phyloP scores from a whole-genome alignment of 2,113 vertebrate genomes.

The Sialia sialis region DNA sequence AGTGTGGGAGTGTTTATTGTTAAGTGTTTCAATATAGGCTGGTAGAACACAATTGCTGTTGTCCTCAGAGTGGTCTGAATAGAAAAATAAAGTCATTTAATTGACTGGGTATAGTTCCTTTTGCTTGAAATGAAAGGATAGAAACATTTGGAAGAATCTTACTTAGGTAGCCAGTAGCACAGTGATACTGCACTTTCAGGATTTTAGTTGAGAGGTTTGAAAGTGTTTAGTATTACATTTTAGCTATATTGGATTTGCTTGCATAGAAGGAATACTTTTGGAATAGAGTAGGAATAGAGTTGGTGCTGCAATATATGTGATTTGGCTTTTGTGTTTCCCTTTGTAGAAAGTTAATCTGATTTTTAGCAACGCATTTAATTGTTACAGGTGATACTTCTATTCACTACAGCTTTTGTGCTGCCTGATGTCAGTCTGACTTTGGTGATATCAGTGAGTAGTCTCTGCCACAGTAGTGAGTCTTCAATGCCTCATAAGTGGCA shows the following conservation, averaged over 20 bases:
- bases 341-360: neutral
- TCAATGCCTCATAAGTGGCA: fast-evolving
- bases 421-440: neutral
- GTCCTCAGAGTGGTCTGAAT: neutral
- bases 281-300: neutral
- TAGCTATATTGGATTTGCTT: neutral
- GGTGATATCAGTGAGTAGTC: neutral
- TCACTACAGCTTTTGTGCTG: neutral
- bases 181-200: neutral
- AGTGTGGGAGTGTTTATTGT: neutral
- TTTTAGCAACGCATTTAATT: neutral
- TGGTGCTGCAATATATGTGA: neutral
- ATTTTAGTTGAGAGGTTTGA: neutral
- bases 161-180: neutral
- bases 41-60: neutral
- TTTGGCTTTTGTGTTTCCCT: neutral
- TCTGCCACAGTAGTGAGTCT: neutral
- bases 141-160: neutral
- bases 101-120: neutral
- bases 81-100: neutral
- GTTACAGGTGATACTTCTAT: neutral
- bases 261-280: neutral
- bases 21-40: neutral
- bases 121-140: neutral
- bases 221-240: neutral